Base-by-base conservation (phyloP, 2,113 vertebrate species). In the Ivindomyrus marchei region DNA sequence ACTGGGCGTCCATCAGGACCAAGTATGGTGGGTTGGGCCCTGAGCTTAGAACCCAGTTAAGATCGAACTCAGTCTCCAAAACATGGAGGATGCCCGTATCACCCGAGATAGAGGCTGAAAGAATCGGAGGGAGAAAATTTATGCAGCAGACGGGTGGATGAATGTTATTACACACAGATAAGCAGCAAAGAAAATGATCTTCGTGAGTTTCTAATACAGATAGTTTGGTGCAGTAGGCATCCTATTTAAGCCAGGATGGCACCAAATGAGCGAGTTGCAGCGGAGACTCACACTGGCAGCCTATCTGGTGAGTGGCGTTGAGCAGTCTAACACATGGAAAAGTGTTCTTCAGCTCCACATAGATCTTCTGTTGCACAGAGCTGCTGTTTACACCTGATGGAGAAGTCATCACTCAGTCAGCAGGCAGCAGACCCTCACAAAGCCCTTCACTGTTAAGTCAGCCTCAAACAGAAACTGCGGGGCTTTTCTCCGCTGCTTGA, bases 261-360 rank as follows among this genome's bases (percentile, higher is more conserved):
- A 52, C 11, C 56, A 58, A 39, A 31, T 45, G 24, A 56, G 27
- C 2, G 3, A 66, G 7, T 8, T 31, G 27, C 39, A 45, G 87
- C 21, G 15, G 13, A 62, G 84, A 98, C 98, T 99, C 93, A 99
- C 98, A 99, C 92, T 99, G 98, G 94, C 98, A 99, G 92, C 98
- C 98, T 50, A 98, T 97, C 92, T 99, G 98, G 95, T 99, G 98
- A 0, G 98, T 99, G 85, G 97, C 97, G 13, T 99, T 99, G 85
- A 99, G 96, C 24, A 99, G 96, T 1, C 98, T 96, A 46, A 99
- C 98, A 52, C 98, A 99, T 0, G 98, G 96, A 0, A 97, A 94
- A 0, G 97, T 97, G 58, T 94, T 95, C 91, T 98, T 99, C 83
- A 99, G 95, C 0, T 95, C 88, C 70, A 99, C 94, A 90, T 99